Conservation (phyloP, 2,113 vertebrate genomes). For the Hippocampus abdominalis region DNA sequence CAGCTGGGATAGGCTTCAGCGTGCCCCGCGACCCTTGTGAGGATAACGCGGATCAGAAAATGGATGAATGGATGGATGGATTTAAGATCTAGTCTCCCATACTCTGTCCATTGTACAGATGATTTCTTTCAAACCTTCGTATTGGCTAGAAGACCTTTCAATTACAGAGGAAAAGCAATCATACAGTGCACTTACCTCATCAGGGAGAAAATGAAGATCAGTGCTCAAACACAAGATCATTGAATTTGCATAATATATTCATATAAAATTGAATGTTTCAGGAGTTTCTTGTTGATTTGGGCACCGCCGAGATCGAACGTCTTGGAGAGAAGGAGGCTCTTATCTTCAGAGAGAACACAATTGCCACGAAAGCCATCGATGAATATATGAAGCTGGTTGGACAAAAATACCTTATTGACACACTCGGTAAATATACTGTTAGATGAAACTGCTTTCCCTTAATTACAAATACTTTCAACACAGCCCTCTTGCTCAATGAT, state of each 20-base stretch:
- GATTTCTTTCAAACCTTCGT: no score
- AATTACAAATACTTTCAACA: background rate
- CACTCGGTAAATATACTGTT: conserved; percentile 74
- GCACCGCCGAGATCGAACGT: conserved; percentile 81
- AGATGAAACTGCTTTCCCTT: background rate
- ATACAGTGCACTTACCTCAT: no score
- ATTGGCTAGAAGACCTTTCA: no score
- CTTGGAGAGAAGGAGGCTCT: conserved; percentile 84
- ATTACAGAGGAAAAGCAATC: background rate
- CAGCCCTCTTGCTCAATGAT: background rate
- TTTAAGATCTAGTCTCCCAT: no score
- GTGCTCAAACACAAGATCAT: background rate
- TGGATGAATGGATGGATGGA: no score
- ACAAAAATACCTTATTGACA: conserved; percentile 88
- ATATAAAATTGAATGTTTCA: conserved; percentile 43
- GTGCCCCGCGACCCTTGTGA: no score
- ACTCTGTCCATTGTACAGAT: no score
- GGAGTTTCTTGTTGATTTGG: conserved; percentile 87
- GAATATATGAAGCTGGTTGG: conserved; percentile 98
- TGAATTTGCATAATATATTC: background rate
- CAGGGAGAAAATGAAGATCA: background rate
- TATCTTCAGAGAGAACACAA: conserved; percentile 92
- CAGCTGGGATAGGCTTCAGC: no score
- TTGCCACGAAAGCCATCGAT: conserved; percentile 94
- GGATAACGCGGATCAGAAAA: no score